Evolutionary conservation across 2,113 vertebrate genomes (phyloP), one percentile per base, ranked within the genome.

Genomic region (Corydoras maculifer): DNA sequence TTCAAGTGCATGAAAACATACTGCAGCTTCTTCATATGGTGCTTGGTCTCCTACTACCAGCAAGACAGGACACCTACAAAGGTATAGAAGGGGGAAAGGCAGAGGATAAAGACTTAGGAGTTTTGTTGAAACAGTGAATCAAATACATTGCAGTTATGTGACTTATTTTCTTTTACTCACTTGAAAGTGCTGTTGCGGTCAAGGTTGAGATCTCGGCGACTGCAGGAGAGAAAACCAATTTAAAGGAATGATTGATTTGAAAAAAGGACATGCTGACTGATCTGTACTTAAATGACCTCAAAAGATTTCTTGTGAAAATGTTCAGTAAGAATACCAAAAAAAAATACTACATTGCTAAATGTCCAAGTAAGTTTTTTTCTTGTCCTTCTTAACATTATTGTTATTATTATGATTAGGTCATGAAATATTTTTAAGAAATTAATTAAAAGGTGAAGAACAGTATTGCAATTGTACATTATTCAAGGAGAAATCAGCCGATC

Each of bases 21-120:
- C 94, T 70, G 90, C 94, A 49, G 94, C 92, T 3, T 96, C 94
- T 81, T 95, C 94, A n/a, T 94, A 87, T 0, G 93, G 93, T 58
- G 93, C 92, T 58, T 94, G 93, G 74, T 96, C 94, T n/a, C 94
- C 94, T 5, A 96, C 94, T 82, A 96, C 94, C 82, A 96, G 77
- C 94, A 96, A 92, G 8, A 95, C 93, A 13, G 94, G 94, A 80
- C 94, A 96, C 80, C 94, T 96, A 25, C 18, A 25, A 25, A 25
- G 18, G 81, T 11, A 43, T 10, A 74, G 3, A 58, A 4, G 8
- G 9, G 10, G 12, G 10, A 14, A 5, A 65, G 30, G 29, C 15
- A 31, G n/a, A 55, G 8, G 4, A 57, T 14, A 35, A 3, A 61
- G 18, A 25, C 18, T 1, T 1, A 25, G 18, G 18, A 25, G 18